Percentiles rank a stretch among this genome's conserved stretches.
phyloP scores from a whole-genome alignment of 1,140 invertebrate species.

The Marisa cornuarietis region DNA sequence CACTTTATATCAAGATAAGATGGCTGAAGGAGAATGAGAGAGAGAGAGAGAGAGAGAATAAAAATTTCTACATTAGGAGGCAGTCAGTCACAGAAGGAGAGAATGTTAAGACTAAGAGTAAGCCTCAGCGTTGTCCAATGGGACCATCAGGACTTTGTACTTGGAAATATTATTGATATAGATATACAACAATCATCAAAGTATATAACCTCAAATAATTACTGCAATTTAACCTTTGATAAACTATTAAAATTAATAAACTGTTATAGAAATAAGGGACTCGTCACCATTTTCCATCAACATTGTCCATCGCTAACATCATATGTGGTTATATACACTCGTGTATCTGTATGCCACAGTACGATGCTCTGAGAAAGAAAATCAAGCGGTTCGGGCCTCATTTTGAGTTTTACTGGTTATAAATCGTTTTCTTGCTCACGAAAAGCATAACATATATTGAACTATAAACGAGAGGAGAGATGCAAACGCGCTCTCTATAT shows the following conservation, averaged over 20 bases:
- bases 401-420: no score
- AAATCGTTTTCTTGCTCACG: no score
- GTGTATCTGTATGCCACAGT: no score
- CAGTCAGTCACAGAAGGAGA: not conserved
- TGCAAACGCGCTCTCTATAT: no score
- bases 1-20: not conserved
- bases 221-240: not conserved
- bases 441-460: no score
- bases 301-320: no score
- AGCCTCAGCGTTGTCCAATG: not conserved
- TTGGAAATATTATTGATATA: no score
- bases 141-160: not conserved
- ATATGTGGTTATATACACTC: no score
- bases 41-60: slow-evolving; percentile 6
- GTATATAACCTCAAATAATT: not conserved
- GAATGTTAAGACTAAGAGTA: not conserved
- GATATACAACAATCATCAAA: not conserved
- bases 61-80: not conserved
- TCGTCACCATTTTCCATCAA: no score
- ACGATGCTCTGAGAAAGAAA: no score
- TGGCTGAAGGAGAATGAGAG: slow-evolving; percentile 1
- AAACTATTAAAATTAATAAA: not conserved
- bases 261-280: not conserved
- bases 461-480: no score
- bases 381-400: no score